Evolutionary conservation across 35 echinoderm and acorn worm genomes (phyloP), one percentile per base, ranked within the genome.

Genomic region (Chiridota heheva): DNA sequence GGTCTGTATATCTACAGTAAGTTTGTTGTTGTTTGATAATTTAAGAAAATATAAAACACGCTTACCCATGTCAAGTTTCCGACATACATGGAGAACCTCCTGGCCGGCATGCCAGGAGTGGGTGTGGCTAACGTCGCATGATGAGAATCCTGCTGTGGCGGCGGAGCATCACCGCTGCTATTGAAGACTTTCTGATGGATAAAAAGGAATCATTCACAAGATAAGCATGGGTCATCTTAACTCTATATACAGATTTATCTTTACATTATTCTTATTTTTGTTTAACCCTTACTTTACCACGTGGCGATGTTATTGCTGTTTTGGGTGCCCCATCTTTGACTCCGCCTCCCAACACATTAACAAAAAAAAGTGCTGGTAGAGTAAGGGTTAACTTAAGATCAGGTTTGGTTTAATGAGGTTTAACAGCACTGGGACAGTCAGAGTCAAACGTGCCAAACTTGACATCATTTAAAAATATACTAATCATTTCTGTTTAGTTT

Each of bases 1-100:
- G 47, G 47, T 51, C 22, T 10, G 22, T 10, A 51, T 51, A 12
- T 12, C 8, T 51, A 51, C 10, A 12, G 47, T 51, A 10, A 12
- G 8, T 51, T 22, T 51, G 22, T 22, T 51, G 47, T 51, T 12
- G 8, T 51, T 22, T 51, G 10, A 22, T 51, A n/a, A n/a, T n/a
- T n/a, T n/a, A n/a, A 25, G 24, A 17, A 56, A 56, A 12, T 20
- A 6, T 5, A 76, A 57, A 28, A 5, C 35, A 10, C 2, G 27
- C 93, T 88, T 87, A 97, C 94, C 94, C 94, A 91, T 29, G 94
- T 97, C 36, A 97, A 74, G 43, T 97, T 97, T 17, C 94, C 94
- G 64, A 91, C 72, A 63, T 91, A 91, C 53, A 97, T 72, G 27
- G 84, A 87, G 37, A 81, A 79, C 45, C 81, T 87, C 65, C 90